Evolutionary conservation across 2,888 invertebrate genomes (phyloP).

Genomic region (Chelonus formosanus): DNA sequence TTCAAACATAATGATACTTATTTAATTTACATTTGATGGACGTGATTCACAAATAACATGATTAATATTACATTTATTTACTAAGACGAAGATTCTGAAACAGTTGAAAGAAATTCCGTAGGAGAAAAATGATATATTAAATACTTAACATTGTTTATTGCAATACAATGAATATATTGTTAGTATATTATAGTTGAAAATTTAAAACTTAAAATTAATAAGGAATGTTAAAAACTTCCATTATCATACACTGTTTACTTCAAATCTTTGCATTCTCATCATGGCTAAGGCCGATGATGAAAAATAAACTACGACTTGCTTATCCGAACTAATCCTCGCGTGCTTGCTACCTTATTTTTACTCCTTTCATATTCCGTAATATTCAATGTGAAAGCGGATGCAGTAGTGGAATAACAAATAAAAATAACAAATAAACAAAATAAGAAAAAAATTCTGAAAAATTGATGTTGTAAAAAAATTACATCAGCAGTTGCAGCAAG

Average conservation of each 20-base stretch:
- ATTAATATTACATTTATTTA: no score
- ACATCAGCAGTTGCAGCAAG: no score
- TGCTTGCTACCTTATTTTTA: constrained; percentile 16
- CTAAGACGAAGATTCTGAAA: no score
- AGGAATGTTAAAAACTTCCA: constrained; percentile 2
- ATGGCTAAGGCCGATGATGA: constrained; percentile 15
- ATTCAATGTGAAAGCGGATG: constrained; percentile 21
- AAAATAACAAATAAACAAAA: constrained; percentile 2
- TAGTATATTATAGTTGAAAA: no score
- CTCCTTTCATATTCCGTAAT: constrained; percentile 28
- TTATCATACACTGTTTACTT: background rate
- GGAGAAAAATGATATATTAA: no score
- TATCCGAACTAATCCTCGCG: constrained; percentile 34
- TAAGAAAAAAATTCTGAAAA: constrained; percentile 12
- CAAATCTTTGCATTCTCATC: background rate
- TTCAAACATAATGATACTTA: no score
- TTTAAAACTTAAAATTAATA: no score
- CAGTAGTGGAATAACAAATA: constrained; percentile 19
- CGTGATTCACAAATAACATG: no score
- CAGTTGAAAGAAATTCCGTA: no score
- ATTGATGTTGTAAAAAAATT: constrained; percentile 4
- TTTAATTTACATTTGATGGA: no score
- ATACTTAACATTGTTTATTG: no score
- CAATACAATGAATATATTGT: no score
- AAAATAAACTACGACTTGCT: constrained; percentile 31